Percentiles rank a stretch among this genome's conserved stretches.
Evolutionary conservation across 2,888 invertebrate genomes (phyloP).

Genomic region (Chironomus tentans): DNA sequence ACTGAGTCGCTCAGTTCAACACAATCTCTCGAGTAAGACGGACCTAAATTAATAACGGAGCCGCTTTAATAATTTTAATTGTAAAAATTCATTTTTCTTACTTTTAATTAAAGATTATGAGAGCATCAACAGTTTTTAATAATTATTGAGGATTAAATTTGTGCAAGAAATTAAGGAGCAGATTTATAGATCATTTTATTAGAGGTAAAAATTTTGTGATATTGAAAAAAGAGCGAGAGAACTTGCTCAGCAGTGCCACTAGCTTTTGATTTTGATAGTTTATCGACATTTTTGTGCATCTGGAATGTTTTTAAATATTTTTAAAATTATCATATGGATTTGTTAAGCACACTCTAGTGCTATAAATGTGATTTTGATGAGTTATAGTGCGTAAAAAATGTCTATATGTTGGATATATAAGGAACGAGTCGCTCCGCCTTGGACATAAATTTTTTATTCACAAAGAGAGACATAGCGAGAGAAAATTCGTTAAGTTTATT

Average conservation of each 20-base stretch:
- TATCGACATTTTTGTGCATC: too few species aligned
- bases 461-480: neutral
- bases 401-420: too few species aligned
- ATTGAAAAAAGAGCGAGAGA: neutral
- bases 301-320: too few species aligned
- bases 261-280: too few species aligned
- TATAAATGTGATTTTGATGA: too few species aligned
- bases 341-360: too few species aligned
- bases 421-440: too few species aligned
- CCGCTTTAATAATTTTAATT: neutral
- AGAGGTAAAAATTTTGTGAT: slow-evolving; percentile 20
- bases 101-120: slow-evolving; percentile 3
- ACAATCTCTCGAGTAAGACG: neutral
- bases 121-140: neutral
- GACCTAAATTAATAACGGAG: neutral
- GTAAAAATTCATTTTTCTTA: slow-evolving; percentile 20
- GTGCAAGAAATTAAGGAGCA: neutral
- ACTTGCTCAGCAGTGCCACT: neutral
- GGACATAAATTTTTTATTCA: too few species aligned
- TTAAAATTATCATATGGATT: too few species aligned
- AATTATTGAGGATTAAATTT: neutral
- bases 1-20: neutral
- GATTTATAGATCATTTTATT: neutral
- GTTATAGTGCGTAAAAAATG: too few species aligned
- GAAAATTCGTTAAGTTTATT: slow-evolving; percentile 18